Percentiles rank a stretch among this genome's conserved stretches.
phyloP scores from a whole-genome alignment of 2,797 vertebrate species.

The Toxotes lorentzi region DNA sequence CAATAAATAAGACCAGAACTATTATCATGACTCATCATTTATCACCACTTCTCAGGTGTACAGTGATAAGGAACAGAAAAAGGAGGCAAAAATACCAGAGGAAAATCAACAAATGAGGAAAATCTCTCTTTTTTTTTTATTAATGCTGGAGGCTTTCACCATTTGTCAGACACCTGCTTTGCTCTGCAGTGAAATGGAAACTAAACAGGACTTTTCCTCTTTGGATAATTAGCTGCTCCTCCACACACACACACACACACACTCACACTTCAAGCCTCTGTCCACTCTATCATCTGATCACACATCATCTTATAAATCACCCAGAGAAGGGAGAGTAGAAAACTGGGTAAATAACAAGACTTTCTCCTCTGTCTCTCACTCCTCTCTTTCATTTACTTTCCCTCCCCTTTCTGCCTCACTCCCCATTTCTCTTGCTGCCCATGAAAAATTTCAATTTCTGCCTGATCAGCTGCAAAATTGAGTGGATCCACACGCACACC shows the following conservation, averaged over 20 bases:
- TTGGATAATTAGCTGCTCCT: constrained; percentile 66
- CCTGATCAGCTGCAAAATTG: constrained; percentile 71
- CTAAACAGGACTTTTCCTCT: constrained; percentile 66
- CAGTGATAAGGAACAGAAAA: background rate
- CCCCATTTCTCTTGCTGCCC: constrained; percentile 19
- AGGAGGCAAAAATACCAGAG: background rate
- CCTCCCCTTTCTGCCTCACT: constrained; percentile 14
- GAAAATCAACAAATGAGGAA: background rate
- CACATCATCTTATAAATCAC: constrained; percentile 37
- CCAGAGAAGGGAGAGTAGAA: constrained; percentile 23
- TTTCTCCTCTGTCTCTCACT: constrained; percentile 14
- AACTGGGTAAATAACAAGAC: constrained; percentile 52
- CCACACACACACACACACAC: background rate
- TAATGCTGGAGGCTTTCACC: background rate
- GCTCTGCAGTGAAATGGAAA: constrained; percentile 50
- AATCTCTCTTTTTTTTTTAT: background rate
- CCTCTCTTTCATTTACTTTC: constrained; percentile 13
- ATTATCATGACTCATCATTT: background rate
- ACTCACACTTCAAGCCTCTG: background rate
- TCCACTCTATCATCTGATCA: constrained; percentile 36
- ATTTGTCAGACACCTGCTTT: constrained; percentile 44
- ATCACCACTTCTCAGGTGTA: background rate
- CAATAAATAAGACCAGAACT: background rate
- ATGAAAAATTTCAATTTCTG: constrained; percentile 71
- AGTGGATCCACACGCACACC: constrained; percentile 35